Evolutionary conservation across 2,888 invertebrate species (phyloP), one percentile per base, ranked within the genome.

Genomic region (Hipparchia sbordonii): DNA sequence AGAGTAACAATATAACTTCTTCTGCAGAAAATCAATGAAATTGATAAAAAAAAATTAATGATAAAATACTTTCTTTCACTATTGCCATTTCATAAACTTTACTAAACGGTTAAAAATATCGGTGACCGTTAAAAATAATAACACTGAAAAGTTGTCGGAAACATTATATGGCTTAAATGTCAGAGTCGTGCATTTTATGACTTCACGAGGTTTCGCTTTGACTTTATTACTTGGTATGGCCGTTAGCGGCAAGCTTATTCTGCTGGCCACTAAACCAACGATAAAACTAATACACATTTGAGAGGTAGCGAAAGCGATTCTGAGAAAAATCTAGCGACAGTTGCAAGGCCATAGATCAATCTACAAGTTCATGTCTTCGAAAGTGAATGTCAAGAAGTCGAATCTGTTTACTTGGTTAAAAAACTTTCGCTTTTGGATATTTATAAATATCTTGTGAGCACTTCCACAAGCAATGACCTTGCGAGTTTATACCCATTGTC

Each of bases 161-260:
- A 72, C 73, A 54, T 69, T 71, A 56, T 23, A 33, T 68, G 62
- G 70, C 68, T 74, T 71, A 48, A 70, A 62, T 73, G 73, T 73
- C 75, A 71, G 69, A 69, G 67, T 39, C 67, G 71, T 73, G 63
- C 67, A 71, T 73, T 75, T 76, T 72, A 76, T 70, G 70, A 66
- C 61, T 74, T 76, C 76, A 69, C 67, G 72, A 72, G 67, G 67
- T 74, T 71, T 69, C 71, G 66, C 71, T 71, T 68, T 68, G 72
- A 71, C 70, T 75, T 75, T 75, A 75, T 75, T 72, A 72, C 75
- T 70, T 65, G 70, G 70, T 74, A 72, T 72, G 69, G 56, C 70
- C 73, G 67, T 71, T 73, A 73, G 73, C 52, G n/a, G 39, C 60
- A 67, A 69, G 68, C 72, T 51, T 65, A 69, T 52, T 61, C 6